Evolutionary conservation across 1,140 invertebrate species (phyloP).

Genomic region (Sitobion miscanthi): DNA sequence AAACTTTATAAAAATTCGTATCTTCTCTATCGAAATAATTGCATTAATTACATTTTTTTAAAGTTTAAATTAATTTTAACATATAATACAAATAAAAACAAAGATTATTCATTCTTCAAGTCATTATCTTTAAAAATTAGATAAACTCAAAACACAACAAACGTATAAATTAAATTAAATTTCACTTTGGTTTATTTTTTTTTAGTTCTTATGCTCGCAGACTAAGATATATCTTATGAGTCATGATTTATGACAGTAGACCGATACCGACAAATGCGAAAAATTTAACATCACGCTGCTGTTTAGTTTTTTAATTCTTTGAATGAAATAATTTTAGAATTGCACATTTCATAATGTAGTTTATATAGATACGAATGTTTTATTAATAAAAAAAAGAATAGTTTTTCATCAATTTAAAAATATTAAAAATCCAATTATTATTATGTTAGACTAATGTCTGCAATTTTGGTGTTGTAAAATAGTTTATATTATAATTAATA

Average conservation of each 20-base stretch:
- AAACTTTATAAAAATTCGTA: neutral
- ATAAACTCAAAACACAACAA: neutral
- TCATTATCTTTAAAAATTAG: conserved; percentile 2
- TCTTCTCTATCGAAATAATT: neutral
- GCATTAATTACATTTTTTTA: neutral
- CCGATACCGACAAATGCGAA: neutral
- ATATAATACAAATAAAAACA: neutral
- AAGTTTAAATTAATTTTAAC: neutral
- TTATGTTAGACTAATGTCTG: too few relatives aligned
- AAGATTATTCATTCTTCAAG: neutral
- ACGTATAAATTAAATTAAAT: conserved; percentile 5
- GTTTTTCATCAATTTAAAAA: too few relatives aligned
- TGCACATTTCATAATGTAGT: neutral
- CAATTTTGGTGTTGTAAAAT: too few relatives aligned
- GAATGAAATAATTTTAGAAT: neutral
- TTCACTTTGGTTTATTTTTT: neutral
- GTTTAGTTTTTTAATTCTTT: neutral
- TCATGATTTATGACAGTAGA: neutral
- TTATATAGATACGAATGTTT: neutral
- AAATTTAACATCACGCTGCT: neutral
- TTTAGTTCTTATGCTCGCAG: neutral
- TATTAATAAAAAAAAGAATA: too few relatives aligned
- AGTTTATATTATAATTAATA: too few relatives aligned
- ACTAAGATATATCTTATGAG: neutral
- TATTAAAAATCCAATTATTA: too few relatives aligned